phyloP scores from a whole-genome alignment of 2,113 vertebrate species.

The Mormyrus lacerda region DNA sequence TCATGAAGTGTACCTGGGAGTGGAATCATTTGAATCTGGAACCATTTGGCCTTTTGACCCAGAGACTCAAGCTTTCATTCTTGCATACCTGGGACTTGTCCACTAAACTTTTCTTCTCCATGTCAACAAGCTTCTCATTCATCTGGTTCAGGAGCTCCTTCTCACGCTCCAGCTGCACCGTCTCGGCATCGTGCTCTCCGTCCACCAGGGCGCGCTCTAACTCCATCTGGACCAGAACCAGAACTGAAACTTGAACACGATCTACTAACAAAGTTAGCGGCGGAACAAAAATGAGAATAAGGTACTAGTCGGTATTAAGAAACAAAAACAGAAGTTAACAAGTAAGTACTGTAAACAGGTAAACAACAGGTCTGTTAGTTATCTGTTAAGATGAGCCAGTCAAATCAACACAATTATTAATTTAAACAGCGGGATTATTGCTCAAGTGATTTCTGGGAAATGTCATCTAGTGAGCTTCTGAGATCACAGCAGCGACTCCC shows the following conservation, averaged over 20 bases:
- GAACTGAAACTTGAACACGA: neutral
- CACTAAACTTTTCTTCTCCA: slow-evolving; percentile 67
- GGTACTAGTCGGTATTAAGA: neutral
- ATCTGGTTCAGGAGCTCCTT: slow-evolving; percentile 82
- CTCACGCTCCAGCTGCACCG: slow-evolving; percentile 79
- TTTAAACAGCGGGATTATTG: neutral
- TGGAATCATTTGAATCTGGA: neutral
- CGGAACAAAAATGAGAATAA: neutral
- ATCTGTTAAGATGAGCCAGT: neutral
- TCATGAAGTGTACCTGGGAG: neutral
- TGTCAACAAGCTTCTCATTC: slow-evolving; percentile 74
- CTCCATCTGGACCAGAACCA: slow-evolving; percentile 67
- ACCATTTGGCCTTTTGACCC: neutral
- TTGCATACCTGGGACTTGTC: slow-evolving; percentile 82
- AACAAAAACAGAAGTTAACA: neutral
- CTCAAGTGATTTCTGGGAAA: neutral
- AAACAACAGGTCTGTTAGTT: neutral
- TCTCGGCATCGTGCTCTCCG: slow-evolving; percentile 86
- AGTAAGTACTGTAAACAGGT: neutral
- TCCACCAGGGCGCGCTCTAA: slow-evolving; percentile 90
- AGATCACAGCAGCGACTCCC: neutral
- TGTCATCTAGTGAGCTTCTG: neutral
- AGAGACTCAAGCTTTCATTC: neutral
- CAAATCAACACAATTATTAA: neutral
- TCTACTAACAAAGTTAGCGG: neutral